Base-by-base conservation (phyloP, 64 coral and sea anemone species). In the Acropora tenuis region DNA sequence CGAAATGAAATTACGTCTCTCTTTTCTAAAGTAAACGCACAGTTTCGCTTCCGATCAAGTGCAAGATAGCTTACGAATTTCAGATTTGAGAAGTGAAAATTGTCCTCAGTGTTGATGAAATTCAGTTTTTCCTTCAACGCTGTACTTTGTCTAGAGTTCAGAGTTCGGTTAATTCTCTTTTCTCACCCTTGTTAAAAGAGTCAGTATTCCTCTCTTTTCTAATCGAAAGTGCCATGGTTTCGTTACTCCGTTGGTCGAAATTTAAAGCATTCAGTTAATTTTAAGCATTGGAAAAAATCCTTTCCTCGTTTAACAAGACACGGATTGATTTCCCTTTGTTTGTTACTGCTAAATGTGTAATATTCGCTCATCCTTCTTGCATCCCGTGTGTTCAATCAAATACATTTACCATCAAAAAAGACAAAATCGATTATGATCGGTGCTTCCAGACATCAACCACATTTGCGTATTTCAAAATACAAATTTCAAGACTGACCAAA, bases 41-140 rank as follows among this genome's bases (percentile, higher is more conserved):
- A 17, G 16, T 78, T 46, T 47, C 75, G 50, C 59, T 85, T 85
- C 63, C 82, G 61, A 85, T 85, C 72, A 30, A 84, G 46, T n/a
- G 43, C 16, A 7, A 85, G 61, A 85, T 85, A 85, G 45, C 63
- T 85, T 85, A 16, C 63, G 65, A 69, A 71, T 71, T 71, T 20
- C 9, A 13, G 42, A 50, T 20, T 18, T 48, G 45, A 78, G 47
- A 85, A 47, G 6, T 50, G 45, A 44, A 85, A 85, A 72, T 85
- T 72, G 82, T 10, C 44, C 17, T 85, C 63, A 58, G 43, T 85
- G 65, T 65, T 84, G 43, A 47, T 15, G 45, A 66, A 67, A 85
- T 66, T 72, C 6, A 15, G 68, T 11, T 43, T 47, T 43, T 30
- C 30, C 30, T 30, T 30, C 30, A 30, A 30, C 30, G 30, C 30